These are phyloP conservation scores for Pampusana beccarii DNA, from an alignment of 2,113 vertebrate genomes.

Conservation along the genomic window DNA sequence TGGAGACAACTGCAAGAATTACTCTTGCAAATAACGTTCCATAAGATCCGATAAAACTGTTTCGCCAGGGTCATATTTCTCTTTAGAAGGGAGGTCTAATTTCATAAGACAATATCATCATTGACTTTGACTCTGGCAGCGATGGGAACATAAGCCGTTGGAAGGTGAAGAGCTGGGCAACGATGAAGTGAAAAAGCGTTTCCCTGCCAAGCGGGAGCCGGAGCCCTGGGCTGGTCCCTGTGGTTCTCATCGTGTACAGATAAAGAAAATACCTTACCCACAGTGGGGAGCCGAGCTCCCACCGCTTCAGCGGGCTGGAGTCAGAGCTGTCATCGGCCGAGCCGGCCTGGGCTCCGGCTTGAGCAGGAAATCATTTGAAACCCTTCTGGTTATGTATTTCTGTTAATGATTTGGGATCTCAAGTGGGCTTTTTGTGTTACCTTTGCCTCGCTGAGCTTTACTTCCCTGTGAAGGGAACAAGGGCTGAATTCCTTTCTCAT, in stretches of 20 bases:
- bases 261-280: background rate
- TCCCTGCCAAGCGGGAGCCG: slow-evolving; percentile 2
- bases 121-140: slow-evolving; percentile 3
- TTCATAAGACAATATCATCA: slow-evolving; percentile 70
- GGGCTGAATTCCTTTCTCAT: slow-evolving; percentile 64
- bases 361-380: slow-evolving; percentile 38
- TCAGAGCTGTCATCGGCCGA: background rate
- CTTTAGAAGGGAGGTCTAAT: slow-evolving; percentile 8
- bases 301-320: no score
- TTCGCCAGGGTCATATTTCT: slow-evolving; percentile 28
- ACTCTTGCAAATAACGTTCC: slow-evolving; percentile 49
- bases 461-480: slow-evolving; percentile 33
- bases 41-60: slow-evolving; percentile 47
- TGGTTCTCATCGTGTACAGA: background rate
- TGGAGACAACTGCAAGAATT: slow-evolving; percentile 32
- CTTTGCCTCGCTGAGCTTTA: slow-evolving; percentile 50
- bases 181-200: background rate
- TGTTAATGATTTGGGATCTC: slow-evolving; percentile 73
- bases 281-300: background rate
- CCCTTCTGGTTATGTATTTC: slow-evolving; percentile 53
- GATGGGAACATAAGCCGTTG: background rate
- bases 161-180: slow-evolving; percentile 29
- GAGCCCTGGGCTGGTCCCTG: background rate
- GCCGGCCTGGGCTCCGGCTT: background rate
- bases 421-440: slow-evolving; percentile 47